These are phyloP conservation scores for Anolis sagrei DNA, from an alignment of 2,113 vertebrate genomes.

Conservation along the genomic window DNA sequence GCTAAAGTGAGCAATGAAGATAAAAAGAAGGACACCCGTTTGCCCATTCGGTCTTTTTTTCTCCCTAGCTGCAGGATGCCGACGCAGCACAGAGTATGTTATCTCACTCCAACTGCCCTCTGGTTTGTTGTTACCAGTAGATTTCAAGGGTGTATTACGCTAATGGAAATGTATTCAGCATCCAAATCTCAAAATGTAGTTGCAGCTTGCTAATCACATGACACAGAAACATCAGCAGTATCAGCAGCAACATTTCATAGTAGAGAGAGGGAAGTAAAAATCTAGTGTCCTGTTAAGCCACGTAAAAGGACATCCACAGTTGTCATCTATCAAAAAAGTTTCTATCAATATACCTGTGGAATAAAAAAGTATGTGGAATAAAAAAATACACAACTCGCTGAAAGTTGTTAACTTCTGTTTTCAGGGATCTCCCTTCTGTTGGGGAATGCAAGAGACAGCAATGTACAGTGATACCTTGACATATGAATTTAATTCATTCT, in stretches of 20 bases:
- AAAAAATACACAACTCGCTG: no score
- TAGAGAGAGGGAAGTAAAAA: neutral
- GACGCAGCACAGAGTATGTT: neutral
- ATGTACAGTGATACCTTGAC: no score
- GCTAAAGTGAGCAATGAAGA: neutral
- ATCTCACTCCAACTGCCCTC: neutral
- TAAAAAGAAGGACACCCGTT: neutral
- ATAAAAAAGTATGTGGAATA: no score
- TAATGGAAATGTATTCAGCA: constrained; percentile 42
- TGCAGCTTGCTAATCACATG: constrained; percentile 9
- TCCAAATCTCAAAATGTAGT: constrained; percentile 8
- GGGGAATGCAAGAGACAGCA: no score
- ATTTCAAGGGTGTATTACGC: constrained; percentile 21
- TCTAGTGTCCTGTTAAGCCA: neutral
- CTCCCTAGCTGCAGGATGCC: neutral
- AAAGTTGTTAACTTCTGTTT: neutral
- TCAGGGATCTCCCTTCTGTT: neutral
- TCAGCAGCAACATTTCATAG: neutral
- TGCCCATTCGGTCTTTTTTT: neutral
- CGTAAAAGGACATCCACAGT: neutral
- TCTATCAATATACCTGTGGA: neutral
- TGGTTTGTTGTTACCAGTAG: neutral
- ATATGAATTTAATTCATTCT: no score
- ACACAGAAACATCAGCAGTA: neutral
- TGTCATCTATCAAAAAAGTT: neutral